Evolutionary conservation across 2,113 vertebrate species (phyloP).

Genomic region (Coregonus clupeaformis): DNA sequence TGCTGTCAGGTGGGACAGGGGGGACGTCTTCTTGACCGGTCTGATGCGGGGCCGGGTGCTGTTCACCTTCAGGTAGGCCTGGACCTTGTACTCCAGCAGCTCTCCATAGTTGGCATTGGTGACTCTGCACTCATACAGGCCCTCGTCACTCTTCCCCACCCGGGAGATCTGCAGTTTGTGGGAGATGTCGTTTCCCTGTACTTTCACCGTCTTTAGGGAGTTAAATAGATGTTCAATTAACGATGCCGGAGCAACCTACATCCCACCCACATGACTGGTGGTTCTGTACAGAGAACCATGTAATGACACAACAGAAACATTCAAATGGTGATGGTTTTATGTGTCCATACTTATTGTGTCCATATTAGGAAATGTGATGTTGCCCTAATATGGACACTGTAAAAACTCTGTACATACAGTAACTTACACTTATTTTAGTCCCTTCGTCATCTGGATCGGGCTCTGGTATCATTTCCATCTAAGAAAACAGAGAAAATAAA

Average conservation of each 20-base stretch:
- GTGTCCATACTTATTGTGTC: too few species aligned
- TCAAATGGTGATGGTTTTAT: neutral
- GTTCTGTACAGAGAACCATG: neutral
- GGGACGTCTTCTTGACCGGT: constrained; percentile 86
- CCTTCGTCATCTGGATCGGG: constrained; percentile 75
- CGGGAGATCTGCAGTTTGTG: constrained; percentile 95
- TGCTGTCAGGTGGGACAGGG: constrained; percentile 86
- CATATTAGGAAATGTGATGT: neutral
- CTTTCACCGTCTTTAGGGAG: constrained; percentile 87
- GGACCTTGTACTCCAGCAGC: constrained; percentile 91
- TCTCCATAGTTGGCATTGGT: constrained; percentile 91
- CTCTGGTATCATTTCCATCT: constrained; percentile 74
- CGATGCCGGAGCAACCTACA: neutral
- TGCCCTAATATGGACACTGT: neutral
- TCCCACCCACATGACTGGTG: too few species aligned
- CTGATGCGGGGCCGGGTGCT: constrained; percentile 81
- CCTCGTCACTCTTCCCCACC: constrained; percentile 91
- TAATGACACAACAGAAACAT: neutral
- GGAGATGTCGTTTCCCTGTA: constrained; percentile 97
- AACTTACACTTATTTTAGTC: constrained; percentile 80
- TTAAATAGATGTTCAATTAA: neutral
- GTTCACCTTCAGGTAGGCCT: constrained; percentile 89
- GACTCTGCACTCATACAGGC: constrained; percentile 91
- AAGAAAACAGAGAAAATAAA: constrained; percentile 23
- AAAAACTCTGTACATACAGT: neutral